phyloP scores from a whole-genome alignment of 2,113 vertebrate genomes.

The Gambusia affinis region DNA sequence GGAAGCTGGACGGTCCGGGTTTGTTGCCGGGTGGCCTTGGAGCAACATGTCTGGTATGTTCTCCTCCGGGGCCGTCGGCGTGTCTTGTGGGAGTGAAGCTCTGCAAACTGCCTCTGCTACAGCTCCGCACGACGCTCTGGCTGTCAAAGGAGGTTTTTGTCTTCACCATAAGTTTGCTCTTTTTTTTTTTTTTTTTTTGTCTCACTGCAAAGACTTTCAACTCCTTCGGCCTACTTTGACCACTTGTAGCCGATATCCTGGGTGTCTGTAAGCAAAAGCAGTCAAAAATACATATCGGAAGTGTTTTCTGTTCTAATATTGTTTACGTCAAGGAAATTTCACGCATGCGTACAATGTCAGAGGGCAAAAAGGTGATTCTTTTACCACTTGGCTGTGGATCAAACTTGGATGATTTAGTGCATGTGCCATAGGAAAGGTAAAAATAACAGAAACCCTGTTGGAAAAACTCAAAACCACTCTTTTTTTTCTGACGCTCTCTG shows the following conservation, averaged over 20 bases:
- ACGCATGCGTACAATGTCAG: no score
- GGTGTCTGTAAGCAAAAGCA: neutral
- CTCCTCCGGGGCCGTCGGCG: neutral
- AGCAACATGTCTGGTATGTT: slow-evolving; percentile 20
- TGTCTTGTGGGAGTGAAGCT: neutral
- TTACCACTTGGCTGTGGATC: no score
- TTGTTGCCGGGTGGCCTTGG: slow-evolving; percentile 37
- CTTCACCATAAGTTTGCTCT: neutral
- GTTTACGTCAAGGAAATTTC: no score
- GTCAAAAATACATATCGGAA: neutral
- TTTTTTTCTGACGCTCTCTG: neutral
- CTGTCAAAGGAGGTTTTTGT: neutral
- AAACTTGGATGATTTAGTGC: no score
- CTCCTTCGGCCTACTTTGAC: neutral
- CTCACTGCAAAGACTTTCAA: neutral
- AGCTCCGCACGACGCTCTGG: neutral
- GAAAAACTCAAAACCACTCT: no score
- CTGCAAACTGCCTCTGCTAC: neutral
- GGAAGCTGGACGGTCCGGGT: neutral
- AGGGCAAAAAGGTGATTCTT: no score
- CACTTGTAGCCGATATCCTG: neutral
- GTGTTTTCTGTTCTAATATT: neutral
- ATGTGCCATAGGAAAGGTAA: no score
- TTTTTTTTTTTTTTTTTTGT: neutral
- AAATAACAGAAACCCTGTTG: no score